Conservation (phyloP, 2,113 vertebrate genomes). For the Garra rufa region DNA sequence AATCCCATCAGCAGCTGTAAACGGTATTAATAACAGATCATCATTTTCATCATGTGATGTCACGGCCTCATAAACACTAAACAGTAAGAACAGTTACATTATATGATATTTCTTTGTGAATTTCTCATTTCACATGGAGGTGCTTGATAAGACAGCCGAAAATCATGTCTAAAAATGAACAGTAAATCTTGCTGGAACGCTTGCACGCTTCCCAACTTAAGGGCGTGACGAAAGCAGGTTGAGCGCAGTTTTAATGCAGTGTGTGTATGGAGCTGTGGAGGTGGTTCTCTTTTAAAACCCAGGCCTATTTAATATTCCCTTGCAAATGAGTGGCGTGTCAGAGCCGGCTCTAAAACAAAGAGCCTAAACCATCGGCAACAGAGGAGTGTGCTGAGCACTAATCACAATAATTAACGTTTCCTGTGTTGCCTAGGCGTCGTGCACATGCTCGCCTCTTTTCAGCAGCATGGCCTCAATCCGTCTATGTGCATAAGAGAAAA, state of each 20-base stretch:
- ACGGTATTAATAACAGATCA: conserved; percentile 28
- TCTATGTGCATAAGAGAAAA: conserved; percentile 46
- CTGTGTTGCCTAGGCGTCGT: conserved; percentile 59
- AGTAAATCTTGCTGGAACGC: conserved; percentile 15
- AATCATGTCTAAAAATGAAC: background rate
- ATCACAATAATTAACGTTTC: conserved; percentile 70
- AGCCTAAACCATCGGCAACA: conserved; percentile 47
- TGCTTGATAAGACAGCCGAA: background rate
- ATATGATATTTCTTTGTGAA: background rate
- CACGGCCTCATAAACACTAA: background rate
- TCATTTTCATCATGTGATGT: conserved; percentile 10
- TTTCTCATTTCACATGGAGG: conserved; percentile 1
- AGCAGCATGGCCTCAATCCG: conserved; percentile 49
- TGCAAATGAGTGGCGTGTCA: conserved; percentile 41
- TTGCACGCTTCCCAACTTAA: background rate
- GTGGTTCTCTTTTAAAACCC: conserved; percentile 35
- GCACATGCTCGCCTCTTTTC: conserved; percentile 51
- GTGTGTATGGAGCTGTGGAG: conserved; percentile 9
- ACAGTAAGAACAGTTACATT: background rate
- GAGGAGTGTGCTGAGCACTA: conserved; percentile 52
- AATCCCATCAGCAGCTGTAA: conserved; percentile 43
- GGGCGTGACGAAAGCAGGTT: conserved; percentile 3
- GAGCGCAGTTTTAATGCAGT: background rate
- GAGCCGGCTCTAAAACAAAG: conserved; percentile 47
- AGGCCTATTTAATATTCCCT: conserved; percentile 51